Evolutionary conservation across 2,888 invertebrate species (phyloP).

Genomic region (Mechanitis mazaeus): DNA sequence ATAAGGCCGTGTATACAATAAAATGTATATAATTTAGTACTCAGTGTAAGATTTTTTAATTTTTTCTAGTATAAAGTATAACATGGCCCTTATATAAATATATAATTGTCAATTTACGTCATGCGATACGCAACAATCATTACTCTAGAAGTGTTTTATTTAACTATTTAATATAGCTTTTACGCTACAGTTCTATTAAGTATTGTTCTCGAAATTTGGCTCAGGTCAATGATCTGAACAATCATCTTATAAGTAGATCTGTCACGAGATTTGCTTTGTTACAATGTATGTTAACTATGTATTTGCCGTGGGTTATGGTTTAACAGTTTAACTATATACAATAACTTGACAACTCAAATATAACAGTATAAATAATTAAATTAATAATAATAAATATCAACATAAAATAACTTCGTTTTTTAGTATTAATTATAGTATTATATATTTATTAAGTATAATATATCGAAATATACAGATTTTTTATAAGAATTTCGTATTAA

Average conservation of each 20-base stretch:
- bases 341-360: no score
- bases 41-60: no score
- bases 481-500: no score
- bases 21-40: no score
- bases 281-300: slow-evolving; percentile 2
- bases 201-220: slow-evolving; percentile 70
- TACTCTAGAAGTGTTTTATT: slow-evolving; percentile 32
- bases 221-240: slow-evolving; percentile 57
- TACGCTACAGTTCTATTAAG: slow-evolving; percentile 44
- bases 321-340: neutral
- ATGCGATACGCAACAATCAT: slow-evolving; percentile 10
- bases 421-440: no score
- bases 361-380: neutral
- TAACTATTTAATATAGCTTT: slow-evolving; percentile 44
- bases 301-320: neutral
- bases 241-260: slow-evolving; percentile 51
- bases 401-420: no score
- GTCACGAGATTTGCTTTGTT: slow-evolving; percentile 24
- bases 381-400: neutral
- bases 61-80: no score
- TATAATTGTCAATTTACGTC: neutral
- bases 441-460: no score
- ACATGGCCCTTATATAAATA: no score
- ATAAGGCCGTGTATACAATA: no score
- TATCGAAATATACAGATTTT: no score